phyloP scores from a whole-genome alignment of 2,797 vertebrate species.

The Mormyrus hasselquistii region DNA sequence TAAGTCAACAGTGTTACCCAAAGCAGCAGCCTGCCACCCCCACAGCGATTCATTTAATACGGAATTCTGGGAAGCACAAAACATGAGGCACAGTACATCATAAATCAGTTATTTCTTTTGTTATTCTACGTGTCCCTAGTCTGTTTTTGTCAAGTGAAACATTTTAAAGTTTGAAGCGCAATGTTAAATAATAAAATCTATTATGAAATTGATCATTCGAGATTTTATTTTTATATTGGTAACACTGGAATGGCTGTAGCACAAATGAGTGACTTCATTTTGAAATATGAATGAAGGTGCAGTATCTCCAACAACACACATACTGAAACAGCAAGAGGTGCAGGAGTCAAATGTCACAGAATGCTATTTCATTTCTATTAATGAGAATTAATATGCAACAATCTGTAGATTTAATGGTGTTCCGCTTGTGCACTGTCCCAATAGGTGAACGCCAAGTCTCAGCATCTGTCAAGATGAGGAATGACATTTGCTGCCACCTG shows the following conservation, averaged over 20 bases:
- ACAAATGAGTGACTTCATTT: background rate
- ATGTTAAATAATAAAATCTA: background rate
- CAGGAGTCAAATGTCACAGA: background rate
- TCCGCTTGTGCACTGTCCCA: background rate
- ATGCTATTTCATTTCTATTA: conserved; percentile 4
- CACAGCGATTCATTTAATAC: background rate
- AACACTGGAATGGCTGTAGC: background rate
- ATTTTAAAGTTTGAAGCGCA: background rate
- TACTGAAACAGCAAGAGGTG: background rate
- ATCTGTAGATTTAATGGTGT: background rate
- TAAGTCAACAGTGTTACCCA: background rate
- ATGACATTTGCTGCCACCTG: conserved; percentile 2
- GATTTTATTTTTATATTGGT: background rate
- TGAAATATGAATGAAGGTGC: background rate
- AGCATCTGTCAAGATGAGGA: conserved; percentile 16
- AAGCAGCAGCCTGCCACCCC: background rate
- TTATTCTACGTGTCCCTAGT: background rate
- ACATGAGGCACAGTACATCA: background rate
- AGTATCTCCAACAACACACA: background rate
- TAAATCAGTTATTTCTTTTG: background rate
- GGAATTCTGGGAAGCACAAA: background rate
- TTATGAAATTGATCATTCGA: background rate
- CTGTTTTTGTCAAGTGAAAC: background rate
- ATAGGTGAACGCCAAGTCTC: background rate
- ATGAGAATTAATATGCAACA: conserved; percentile 18